Conservation (phyloP, 2,113 vertebrate species). For the Macroglossus sobrinus region DNA sequence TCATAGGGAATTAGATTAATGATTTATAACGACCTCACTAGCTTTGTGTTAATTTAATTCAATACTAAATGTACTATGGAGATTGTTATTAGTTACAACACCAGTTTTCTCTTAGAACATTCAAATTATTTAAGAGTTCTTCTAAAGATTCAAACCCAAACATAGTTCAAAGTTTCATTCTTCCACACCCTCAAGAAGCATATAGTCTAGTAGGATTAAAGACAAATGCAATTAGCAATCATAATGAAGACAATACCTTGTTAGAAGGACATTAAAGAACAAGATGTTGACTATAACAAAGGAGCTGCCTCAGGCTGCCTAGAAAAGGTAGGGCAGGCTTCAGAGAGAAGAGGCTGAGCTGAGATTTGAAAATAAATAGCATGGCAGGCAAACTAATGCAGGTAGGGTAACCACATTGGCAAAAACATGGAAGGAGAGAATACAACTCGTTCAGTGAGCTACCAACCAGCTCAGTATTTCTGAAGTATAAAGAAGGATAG, state of each 20-base stretch:
- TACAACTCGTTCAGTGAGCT: neutral
- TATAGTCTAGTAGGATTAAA: neutral
- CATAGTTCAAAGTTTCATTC: neutral
- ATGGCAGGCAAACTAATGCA: neutral
- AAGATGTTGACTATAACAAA: neutral
- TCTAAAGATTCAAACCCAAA: constrained; percentile 2
- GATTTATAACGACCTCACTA: neutral
- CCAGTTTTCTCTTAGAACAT: neutral
- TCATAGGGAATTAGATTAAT: neutral
- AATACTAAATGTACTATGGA: neutral
- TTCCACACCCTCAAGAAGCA: neutral
- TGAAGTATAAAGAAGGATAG: neutral
- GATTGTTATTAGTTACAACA: neutral
- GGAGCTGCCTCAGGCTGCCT: neutral
- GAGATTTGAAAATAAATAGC: neutral
- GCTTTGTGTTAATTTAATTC: neutral
- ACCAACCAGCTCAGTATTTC: neutral
- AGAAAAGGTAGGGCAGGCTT: neutral
- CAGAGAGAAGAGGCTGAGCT: neutral
- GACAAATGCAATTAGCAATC: neutral
- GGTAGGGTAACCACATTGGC: neutral
- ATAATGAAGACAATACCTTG: neutral
- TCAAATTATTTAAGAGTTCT: neutral
- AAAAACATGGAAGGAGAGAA: neutral
- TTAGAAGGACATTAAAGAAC: neutral